Percentiles rank a stretch among this genome's conserved stretches.
These are phyloP conservation scores for Ammodramus savannarum DNA, from an alignment of 2,113 vertebrate species.

Conservation along the genomic window DNA sequence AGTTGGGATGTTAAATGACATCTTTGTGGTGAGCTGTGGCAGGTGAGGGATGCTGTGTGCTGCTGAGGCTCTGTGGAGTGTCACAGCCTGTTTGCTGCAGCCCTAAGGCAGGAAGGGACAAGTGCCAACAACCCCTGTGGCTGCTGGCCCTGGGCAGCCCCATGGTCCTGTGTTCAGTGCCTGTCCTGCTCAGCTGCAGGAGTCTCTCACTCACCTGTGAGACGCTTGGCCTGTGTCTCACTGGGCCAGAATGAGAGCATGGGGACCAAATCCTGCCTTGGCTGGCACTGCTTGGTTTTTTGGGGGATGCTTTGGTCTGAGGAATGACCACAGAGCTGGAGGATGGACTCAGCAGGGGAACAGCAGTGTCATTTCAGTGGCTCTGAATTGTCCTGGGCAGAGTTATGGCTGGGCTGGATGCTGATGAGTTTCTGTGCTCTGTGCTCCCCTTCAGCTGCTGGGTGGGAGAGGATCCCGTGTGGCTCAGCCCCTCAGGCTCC, in stretches of 20 bases:
- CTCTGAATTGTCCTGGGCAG: neutral
- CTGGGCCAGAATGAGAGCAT: neutral
- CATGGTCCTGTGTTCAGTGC: rapidly evolving
- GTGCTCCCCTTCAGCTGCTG: neutral
- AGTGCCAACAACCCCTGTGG: neutral
- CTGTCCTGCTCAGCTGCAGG: neutral
- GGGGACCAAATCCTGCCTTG: neutral
- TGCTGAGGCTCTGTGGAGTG: neutral
- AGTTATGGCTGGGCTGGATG: neutral
- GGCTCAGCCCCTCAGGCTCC: neutral
- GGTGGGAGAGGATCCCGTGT: neutral
- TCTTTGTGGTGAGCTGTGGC: neutral
- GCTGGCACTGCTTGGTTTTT: neutral
- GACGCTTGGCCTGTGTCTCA: neutral
- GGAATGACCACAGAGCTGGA: neutral
- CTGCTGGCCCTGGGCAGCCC: neutral
- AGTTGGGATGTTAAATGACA: neutral
- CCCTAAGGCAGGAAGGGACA: neutral
- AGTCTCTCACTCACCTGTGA: neutral
- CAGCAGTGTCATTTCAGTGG: neutral
- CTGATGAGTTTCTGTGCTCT: neutral
- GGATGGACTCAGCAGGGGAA: neutral
- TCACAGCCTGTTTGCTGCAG: neutral
- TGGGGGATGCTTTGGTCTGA: neutral
- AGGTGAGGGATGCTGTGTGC: neutral